phyloP scores from a whole-genome alignment of 2,888 invertebrate genomes.

The Iselma pallidipennis region DNA sequence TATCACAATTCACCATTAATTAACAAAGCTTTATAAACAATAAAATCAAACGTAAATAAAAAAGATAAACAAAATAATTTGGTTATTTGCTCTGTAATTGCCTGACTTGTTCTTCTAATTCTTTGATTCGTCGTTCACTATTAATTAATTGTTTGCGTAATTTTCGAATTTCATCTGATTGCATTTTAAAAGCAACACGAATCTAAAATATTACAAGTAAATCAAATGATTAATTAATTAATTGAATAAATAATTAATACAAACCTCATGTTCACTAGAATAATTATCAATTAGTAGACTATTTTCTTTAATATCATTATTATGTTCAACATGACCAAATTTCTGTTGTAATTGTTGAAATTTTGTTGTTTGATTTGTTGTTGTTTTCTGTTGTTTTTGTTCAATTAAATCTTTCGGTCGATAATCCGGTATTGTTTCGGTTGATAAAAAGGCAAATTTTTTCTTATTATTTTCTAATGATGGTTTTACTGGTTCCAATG shows the following conservation, averaged over 20 bases:
- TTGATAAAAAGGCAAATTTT: conserved; percentile 84
- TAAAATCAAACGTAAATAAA: neutral
- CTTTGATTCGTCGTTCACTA: conserved; percentile 79
- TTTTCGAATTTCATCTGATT: conserved; percentile 77
- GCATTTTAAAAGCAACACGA: conserved; percentile 67
- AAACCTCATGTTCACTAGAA: conserved; percentile 63
- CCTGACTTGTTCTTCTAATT: conserved; percentile 76
- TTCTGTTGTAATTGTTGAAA: conserved; percentile 79
- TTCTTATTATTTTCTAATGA: conserved; percentile 78
- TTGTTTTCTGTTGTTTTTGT: conserved; percentile 76
- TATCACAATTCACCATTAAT: neutral
- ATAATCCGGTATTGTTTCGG: conserved; percentile 87
- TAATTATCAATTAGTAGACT: conserved; percentile 63
- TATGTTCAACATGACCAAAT: conserved; percentile 65
- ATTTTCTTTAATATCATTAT: conserved; percentile 59
- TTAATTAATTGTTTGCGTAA: conserved; percentile 76
- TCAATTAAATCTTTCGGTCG: conserved; percentile 69
- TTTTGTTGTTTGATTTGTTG: conserved; percentile 77
- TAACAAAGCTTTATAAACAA: neutral
- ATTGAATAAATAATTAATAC: conserved; percentile 6
- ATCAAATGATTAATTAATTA: conserved; percentile 29
- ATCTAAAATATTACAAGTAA: conserved; percentile 62
- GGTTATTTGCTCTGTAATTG: conserved; percentile 61
- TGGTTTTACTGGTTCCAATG: conserved; percentile 54
- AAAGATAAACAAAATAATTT: neutral